Evolutionary conservation across 2,797 vertebrate genomes (phyloP).

Genomic region (Poeciliopsis paucimaculata): DNA sequence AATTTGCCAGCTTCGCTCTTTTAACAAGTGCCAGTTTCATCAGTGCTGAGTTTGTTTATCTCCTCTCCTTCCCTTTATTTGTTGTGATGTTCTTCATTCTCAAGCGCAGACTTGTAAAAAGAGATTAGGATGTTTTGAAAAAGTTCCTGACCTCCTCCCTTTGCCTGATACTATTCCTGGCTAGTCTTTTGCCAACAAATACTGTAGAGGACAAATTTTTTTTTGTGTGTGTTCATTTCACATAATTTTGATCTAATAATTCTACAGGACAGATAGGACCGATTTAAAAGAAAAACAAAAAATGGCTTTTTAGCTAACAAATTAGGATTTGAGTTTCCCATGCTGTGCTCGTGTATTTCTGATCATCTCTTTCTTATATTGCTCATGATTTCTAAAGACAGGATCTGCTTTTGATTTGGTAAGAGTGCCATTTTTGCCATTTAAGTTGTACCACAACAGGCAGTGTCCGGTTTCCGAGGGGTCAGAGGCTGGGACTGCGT

Average conservation of each 20-base stretch:
- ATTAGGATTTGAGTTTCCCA: neutral
- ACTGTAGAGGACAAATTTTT: neutral
- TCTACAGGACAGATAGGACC: neutral
- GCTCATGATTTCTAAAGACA: conserved; percentile 32
- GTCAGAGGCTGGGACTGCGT: conserved; percentile 65
- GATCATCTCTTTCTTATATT: conserved; percentile 17
- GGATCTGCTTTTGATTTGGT: conserved; percentile 67
- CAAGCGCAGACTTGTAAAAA: conserved; percentile 27
- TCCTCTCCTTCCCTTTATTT: conserved; percentile 62
- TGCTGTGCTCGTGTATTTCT: conserved; percentile 11
- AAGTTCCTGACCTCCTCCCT: neutral
- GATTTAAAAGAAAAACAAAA: neutral
- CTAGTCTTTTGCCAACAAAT: neutral
- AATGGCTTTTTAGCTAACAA: neutral
- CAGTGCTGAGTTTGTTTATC: conserved; percentile 70
- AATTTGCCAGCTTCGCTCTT: conserved; percentile 75
- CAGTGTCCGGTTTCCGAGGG: conserved; percentile 66
- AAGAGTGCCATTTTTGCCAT: conserved; percentile 49
- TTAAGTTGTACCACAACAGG: conserved; percentile 37
- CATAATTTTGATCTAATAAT: conserved; percentile 3
- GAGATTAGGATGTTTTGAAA: neutral
- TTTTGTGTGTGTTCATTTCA: neutral
- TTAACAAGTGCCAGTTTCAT: conserved; percentile 66
- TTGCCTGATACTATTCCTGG: neutral
- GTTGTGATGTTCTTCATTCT: conserved; percentile 57